Conservation (phyloP, 2,797 vertebrate species). For the Limosa lapponica region DNA sequence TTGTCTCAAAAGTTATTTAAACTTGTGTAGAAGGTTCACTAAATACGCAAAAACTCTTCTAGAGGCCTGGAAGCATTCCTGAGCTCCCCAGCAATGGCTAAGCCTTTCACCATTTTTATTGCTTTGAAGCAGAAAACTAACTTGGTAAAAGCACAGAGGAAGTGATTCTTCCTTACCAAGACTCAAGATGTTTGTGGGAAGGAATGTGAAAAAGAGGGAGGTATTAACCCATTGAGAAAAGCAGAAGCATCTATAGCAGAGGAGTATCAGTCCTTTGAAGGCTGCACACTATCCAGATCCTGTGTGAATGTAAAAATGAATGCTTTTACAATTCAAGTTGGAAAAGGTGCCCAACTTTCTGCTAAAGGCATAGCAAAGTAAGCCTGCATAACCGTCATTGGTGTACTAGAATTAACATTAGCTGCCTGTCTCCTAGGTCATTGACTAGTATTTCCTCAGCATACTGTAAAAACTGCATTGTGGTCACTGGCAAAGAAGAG, state of each 20-base stretch:
- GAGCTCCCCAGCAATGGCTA: background rate
- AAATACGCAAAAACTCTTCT: background rate
- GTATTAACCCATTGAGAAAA: background rate
- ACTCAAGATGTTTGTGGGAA: background rate
- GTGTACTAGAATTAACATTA: background rate
- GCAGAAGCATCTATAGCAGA: background rate
- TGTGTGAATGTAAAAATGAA: background rate
- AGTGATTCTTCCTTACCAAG: background rate
- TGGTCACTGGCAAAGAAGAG: background rate
- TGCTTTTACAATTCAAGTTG: background rate
- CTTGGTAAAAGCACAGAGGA: background rate
- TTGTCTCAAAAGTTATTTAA: background rate
- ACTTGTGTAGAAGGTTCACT: background rate
- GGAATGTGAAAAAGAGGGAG: background rate
- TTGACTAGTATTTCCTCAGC: background rate
- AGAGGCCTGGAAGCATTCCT: background rate
- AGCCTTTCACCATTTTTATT: background rate
- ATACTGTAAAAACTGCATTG: background rate
- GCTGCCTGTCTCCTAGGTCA: background rate
- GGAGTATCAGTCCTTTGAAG: background rate
- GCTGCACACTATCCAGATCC: background rate
- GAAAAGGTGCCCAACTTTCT: background rate
- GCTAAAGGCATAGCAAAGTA: background rate
- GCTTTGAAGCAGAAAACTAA: background rate
- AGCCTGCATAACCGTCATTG: background rate